phyloP scores from a whole-genome alignment of 2,113 vertebrate species.

The Coptodon bakossiorum region DNA sequence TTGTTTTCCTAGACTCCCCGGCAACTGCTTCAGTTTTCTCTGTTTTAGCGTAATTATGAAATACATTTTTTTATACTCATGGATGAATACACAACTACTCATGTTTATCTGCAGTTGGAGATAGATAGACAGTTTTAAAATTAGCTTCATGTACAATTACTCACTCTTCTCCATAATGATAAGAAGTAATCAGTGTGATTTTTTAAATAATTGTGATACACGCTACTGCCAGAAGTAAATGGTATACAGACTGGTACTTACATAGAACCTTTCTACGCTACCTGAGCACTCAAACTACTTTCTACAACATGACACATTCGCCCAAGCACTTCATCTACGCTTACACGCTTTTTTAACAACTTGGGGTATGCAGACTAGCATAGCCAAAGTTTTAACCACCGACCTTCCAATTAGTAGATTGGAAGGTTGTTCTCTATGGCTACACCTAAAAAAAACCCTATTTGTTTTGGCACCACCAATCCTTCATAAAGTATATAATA shows the following conservation, averaged over 20 bases:
- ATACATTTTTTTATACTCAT: background rate
- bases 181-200: background rate
- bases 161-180: background rate
- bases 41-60: background rate
- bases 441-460: background rate
- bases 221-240: background rate
- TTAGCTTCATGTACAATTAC: background rate
- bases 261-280: background rate
- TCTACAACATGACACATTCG: background rate
- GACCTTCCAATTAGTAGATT: background rate
- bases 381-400: background rate
- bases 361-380: background rate
- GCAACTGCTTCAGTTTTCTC: background rate
- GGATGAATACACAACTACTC: background rate
- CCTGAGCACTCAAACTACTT: background rate
- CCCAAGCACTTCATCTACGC: background rate
- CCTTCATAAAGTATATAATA: background rate
- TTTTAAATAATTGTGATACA: background rate
- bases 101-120: background rate
- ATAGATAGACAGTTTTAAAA: rapidly evolving
- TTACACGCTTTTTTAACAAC: background rate
- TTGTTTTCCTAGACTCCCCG: background rate
- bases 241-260: background rate
- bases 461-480: too few species aligned
- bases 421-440: background rate